These are phyloP conservation scores for Neocrepidodera transversa DNA, from an alignment of 2,888 invertebrate genomes.

Conservation along the genomic window DNA sequence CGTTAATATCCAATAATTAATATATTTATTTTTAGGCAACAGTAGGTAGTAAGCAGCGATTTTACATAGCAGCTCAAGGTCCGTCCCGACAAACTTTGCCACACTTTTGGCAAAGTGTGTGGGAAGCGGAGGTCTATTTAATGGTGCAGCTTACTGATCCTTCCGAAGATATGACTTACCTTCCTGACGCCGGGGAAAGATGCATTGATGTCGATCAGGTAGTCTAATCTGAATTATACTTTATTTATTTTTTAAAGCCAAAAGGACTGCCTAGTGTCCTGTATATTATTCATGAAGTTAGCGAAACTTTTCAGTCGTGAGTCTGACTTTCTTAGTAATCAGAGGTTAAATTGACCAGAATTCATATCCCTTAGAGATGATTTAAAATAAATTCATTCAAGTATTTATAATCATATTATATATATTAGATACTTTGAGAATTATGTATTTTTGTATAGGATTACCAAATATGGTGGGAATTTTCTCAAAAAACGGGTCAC, in stretches of 20 bases:
- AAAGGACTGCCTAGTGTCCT: too few relatives aligned
- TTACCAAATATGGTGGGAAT: conserved; percentile 76
- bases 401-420: too few relatives aligned
- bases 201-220: conserved; percentile 73
- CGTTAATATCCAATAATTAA: too few relatives aligned
- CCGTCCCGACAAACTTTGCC: conserved; percentile 68
- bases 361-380: too few relatives aligned
- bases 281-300: too few relatives aligned
- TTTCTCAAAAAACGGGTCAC: conserved; percentile 70
- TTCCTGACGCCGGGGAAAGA: conserved; percentile 67
- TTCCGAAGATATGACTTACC: conserved; percentile 65
- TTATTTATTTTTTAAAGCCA: too few relatives aligned
- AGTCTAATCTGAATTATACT: conserved; percentile 18
- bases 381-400: too few relatives aligned
- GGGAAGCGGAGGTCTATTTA: conserved; percentile 86
- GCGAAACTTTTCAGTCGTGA: too few relatives aligned
- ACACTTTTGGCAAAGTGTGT: conserved; percentile 87
- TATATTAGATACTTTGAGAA: too few relatives aligned
- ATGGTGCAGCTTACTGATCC: conserved; percentile 77
- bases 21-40: conserved; percentile 75
- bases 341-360: too few relatives aligned
- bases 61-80: conserved; percentile 84
- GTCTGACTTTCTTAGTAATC: too few relatives aligned
- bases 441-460: too few relatives aligned
- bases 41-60: conserved; percentile 81